A percentile compares a stretch with the other conserved stretches of the same genome.
Evolutionary conservation across 2,797 vertebrate genomes (phyloP).

Genomic region (Hydrocynus forskahlii): DNA sequence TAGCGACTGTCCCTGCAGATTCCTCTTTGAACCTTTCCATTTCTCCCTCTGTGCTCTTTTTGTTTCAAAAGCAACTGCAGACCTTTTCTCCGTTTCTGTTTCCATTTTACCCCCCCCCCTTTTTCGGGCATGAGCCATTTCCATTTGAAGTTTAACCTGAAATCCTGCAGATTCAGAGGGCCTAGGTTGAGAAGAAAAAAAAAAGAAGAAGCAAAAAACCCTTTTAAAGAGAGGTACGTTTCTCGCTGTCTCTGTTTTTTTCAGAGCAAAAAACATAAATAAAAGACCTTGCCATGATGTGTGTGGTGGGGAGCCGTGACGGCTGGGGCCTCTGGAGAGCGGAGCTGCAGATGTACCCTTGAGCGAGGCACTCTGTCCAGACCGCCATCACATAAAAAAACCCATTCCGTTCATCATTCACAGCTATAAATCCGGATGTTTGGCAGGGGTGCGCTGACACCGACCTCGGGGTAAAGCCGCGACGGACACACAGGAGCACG

Average conservation of each 20-base stretch:
- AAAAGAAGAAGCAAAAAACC: slow-evolving; percentile 33
- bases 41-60: slow-evolving; percentile 25
- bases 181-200: slow-evolving; percentile 17
- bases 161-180: slow-evolving; percentile 47
- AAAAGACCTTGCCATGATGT: slow-evolving; percentile 46
- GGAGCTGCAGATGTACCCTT: slow-evolving; percentile 62
- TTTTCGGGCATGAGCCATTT: slow-evolving; percentile 46
- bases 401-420: slow-evolving; percentile 54
- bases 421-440: slow-evolving; percentile 54
- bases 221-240: slow-evolving; percentile 52
- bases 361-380: slow-evolving; percentile 60
- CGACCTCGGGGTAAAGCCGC: slow-evolving; percentile 32
- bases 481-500: slow-evolving; percentile 10
- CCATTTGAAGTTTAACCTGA: slow-evolving; percentile 58
- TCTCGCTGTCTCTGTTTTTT: slow-evolving; percentile 28
- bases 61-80: slow-evolving; percentile 44
- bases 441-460: slow-evolving; percentile 35
- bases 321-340: slow-evolving; percentile 58
- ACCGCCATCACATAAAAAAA: slow-evolving; percentile 31
- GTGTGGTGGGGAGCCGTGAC: slow-evolving; percentile 57
- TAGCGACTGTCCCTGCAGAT: slow-evolving; percentile 54
- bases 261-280: slow-evolving; percentile 54
- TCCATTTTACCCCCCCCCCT: slow-evolving; percentile 32
- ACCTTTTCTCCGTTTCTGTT: slow-evolving; percentile 38
- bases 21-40: slow-evolving; percentile 52